These are phyloP conservation scores for Eupithecia subfuscata DNA, from an alignment of 2,888 invertebrate genomes.

Conservation along the genomic window DNA sequence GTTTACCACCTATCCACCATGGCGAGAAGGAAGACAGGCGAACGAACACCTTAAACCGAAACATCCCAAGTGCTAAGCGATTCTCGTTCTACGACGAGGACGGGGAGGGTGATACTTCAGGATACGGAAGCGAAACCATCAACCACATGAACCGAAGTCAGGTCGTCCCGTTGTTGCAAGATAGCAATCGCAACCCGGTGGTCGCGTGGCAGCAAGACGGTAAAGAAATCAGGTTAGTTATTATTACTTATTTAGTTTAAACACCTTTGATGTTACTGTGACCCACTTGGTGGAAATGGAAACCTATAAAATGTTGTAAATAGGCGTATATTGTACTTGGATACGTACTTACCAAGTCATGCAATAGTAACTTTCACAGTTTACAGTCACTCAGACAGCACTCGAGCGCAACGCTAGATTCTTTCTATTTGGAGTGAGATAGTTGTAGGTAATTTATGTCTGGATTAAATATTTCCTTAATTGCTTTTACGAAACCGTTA, in stretches of 20 bases:
- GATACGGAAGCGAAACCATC: conserved; percentile 91
- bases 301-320: conserved; percentile 14
- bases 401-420: conserved; percentile 42
- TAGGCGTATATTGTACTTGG: conserved; percentile 6
- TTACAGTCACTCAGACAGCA: conserved; percentile 41
- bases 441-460: conserved; percentile 31
- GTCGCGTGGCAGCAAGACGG: conserved; percentile 77
- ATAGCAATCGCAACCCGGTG: conserved; percentile 62
- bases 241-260: conserved; percentile 22
- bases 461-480: conserved; percentile 29
- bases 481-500: conserved; percentile 21
- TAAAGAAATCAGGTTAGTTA: conserved; percentile 67
- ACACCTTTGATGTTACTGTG: conserved; percentile 29
- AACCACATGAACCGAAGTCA: conserved; percentile 77
- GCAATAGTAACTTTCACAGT: conserved; percentile 45
- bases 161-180: conserved; percentile 57
- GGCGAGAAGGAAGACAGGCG: conserved; percentile 71
- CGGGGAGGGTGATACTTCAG: conserved; percentile 91
- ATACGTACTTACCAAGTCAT: conserved; percentile 24
- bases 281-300: conserved; percentile 34
- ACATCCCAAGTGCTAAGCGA: conserved; percentile 74
- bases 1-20: conserved; percentile 86
- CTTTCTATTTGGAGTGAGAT: conserved; percentile 39
- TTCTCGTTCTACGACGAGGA: conserved; percentile 81
- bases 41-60: conserved; percentile 65